Percentiles rank a stretch among this genome's conserved stretches.
These are phyloP conservation scores for Drosophila sordidula DNA, from an alignment of 2,888 invertebrate species.

Conservation along the genomic window DNA sequence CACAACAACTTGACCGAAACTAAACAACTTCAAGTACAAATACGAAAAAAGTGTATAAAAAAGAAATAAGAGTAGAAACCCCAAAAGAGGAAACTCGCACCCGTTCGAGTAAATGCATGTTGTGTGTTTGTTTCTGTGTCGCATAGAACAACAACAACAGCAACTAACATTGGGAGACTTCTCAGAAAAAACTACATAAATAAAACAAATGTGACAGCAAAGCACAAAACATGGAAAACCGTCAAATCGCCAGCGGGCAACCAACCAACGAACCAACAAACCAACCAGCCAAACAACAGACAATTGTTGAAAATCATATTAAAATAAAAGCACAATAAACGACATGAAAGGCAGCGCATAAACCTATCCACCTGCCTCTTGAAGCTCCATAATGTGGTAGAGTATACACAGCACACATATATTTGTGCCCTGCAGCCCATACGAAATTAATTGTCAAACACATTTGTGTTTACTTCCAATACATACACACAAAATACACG, in stretches of 20 bases:
- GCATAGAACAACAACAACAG: slow-evolving; percentile 16
- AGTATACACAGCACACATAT: background rate
- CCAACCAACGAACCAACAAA: slow-evolving; percentile 1
- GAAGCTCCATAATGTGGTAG: background rate
- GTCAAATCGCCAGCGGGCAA: slow-evolving; percentile 14
- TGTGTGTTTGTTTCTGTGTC: slow-evolving; percentile 3
- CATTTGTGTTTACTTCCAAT: background rate
- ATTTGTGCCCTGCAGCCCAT: slow-evolving; percentile 1
- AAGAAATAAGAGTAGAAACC: background rate
- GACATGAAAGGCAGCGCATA: slow-evolving; percentile 29
- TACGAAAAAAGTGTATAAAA: background rate
- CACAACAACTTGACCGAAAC: slow-evolving; percentile 38
- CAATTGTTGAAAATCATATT: slow-evolving; percentile 67
- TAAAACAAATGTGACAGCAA: slow-evolving; percentile 40
- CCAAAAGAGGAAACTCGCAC: slow-evolving; percentile 1
- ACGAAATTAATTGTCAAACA: background rate
- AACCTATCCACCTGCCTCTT: slow-evolving; percentile 1
- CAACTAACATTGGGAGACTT: slow-evolving; percentile 38
- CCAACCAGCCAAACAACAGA: slow-evolving; percentile 31
- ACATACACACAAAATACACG: background rate
- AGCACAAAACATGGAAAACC: slow-evolving; percentile 7
- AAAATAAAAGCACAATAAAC: slow-evolving; percentile 63
- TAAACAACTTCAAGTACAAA: slow-evolving; percentile 27
- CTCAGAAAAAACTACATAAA: slow-evolving; percentile 35
- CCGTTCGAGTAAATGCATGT: slow-evolving; percentile 16